phyloP scores from a whole-genome alignment of 2,888 invertebrate species.

The Homarus gammarus region DNA sequence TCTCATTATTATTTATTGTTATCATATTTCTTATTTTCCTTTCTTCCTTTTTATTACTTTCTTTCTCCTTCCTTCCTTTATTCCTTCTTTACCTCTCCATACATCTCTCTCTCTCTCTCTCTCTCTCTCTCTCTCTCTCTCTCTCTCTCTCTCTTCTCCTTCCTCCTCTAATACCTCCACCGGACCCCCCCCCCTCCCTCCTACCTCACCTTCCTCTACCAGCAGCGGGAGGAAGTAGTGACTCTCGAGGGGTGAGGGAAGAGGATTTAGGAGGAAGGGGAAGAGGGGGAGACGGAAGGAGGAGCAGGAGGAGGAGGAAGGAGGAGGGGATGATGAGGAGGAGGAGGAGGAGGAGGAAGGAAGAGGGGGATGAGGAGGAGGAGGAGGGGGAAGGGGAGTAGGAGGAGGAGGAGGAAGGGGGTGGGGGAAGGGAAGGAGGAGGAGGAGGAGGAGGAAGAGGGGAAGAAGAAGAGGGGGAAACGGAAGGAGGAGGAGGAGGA shows the following conservation, averaged over 20 bases:
- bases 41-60: neutral
- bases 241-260: neutral
- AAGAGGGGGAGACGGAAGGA: neutral
- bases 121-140: neutral
- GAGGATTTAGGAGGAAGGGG: neutral
- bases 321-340: neutral
- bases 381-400: neutral
- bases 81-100: neutral
- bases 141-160: conserved; percentile 11
- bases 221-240: neutral
- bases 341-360: neutral
- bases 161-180: neutral
- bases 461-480: neutral
- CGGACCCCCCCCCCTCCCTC: neutral
- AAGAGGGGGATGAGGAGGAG: neutral
- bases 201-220: no score
- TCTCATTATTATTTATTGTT: neutral
- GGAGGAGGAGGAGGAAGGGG: neutral
- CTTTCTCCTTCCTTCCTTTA: neutral
- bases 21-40: neutral
- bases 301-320: neutral
- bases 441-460: neutral
- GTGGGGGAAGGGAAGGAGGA: neutral
- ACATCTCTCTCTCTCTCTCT: neutral
- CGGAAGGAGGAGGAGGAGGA: neutral